Conservation (phyloP, 2,797 vertebrate genomes). For the Aplochiton taeniatus region DNA sequence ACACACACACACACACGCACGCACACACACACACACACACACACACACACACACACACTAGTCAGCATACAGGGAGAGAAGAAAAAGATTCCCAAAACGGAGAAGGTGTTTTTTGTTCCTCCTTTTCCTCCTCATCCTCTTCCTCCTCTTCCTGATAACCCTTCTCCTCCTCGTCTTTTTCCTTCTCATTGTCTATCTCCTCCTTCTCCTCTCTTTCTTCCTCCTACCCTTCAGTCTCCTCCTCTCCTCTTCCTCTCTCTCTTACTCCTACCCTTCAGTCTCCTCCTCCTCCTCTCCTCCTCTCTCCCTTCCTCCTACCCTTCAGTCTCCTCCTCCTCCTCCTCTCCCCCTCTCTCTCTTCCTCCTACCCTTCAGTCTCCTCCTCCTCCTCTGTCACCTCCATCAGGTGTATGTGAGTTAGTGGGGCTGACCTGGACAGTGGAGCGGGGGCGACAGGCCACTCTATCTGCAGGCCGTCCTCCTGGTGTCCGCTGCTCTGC, state of each 20-base stretch:
- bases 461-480: constrained; percentile 66
- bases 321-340: too few relatives aligned
- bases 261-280: background rate
- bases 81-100: constrained; percentile 15
- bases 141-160: too few relatives aligned
- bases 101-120: constrained; percentile 36
- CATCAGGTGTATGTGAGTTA: too few relatives aligned
- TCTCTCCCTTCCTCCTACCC: constrained; percentile 36
- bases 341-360: constrained; percentile 23
- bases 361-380: constrained; percentile 23
- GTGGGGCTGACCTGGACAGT: too few relatives aligned
- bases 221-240: background rate
- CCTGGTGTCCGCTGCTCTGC: constrained; percentile 61
- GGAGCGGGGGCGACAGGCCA: constrained; percentile 62
- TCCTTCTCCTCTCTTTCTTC: constrained; percentile 28
- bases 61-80: constrained; percentile 41
- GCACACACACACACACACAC: constrained; percentile 16
- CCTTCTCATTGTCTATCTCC: constrained; percentile 25
- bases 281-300: too few relatives aligned
- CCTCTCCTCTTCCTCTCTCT: constrained; percentile 1
- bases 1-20: constrained; percentile 10
- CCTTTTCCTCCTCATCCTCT: background rate
- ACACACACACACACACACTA: constrained; percentile 5
- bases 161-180: too few relatives aligned
- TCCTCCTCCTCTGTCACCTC: too few relatives aligned